Evolutionary conservation across 2,888 invertebrate genomes (phyloP).

Genomic region (Orthosia incerta): DNA sequence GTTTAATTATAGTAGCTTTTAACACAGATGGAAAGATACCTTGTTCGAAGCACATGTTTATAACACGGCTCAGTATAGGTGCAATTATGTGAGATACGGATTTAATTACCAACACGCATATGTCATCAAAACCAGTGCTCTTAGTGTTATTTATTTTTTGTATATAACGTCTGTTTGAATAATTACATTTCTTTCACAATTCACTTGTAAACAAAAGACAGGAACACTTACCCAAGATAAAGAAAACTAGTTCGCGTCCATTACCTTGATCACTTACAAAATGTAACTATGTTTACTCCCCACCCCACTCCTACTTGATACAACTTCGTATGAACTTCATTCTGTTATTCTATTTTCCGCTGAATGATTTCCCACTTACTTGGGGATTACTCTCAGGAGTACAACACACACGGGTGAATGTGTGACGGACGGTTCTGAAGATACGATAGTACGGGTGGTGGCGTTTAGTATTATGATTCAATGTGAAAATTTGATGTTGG

Average conservation of each 20-base stretch:
- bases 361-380: constrained; percentile 45
- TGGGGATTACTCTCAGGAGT: constrained; percentile 16
- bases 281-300: neutral
- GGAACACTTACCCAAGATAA: constrained; percentile 1
- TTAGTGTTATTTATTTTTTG: too few relatives aligned
- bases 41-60: too few relatives aligned
- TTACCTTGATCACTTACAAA: constrained; percentile 27
- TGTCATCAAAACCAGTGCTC: too few relatives aligned
- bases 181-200: neutral
- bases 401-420: constrained; percentile 23
- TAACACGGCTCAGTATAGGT: too few relatives aligned
- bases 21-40: too few relatives aligned
- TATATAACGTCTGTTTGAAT: too few relatives aligned
- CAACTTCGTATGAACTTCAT: constrained; percentile 39
- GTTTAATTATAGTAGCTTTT: too few relatives aligned
- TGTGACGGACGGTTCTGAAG: constrained; percentile 22
- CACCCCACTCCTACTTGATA: neutral
- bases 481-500: neutral
- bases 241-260: constrained; percentile 5
- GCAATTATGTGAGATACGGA: too few relatives aligned
- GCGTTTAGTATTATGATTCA: constrained; percentile 6
- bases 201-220: neutral
- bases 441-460: neutral
- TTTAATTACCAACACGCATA: too few relatives aligned
- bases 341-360: constrained; percentile 45